Evolutionary conservation across 2,113 vertebrate genomes (phyloP), one percentile per base, ranked within the genome.

Genomic region (Morone saxatilis): DNA sequence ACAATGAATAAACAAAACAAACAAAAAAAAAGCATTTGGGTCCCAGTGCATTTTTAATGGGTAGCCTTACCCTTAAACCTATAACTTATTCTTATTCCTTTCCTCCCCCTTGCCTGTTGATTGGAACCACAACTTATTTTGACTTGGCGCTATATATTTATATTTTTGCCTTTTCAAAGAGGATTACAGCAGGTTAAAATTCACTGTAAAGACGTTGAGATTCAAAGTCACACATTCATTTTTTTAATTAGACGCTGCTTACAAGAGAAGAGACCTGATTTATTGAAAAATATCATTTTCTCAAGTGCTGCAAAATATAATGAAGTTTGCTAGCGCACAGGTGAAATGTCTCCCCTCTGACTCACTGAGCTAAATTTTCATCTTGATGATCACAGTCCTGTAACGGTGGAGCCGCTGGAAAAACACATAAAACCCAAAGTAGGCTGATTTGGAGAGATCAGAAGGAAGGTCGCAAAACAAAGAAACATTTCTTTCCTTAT

Each of bases 261-360:
- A 20, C 45, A 71, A 75, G 59, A 53, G 40, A 66, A 0, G 9
- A 43, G 45, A 57, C 20, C 43, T 67, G 71, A 81, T 86, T 81
- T 80, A 54, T 76, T 1, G n/a, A 19, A 86, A 84, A 36, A 59
- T 25, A 86, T 71, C 19, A 62, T 81, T 90, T 84, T 71, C 80
- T 78, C 50, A 25, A 84, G 74, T 74, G 71, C 80, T 74, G 48
- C 56, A n/a, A 87, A 87, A 19, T 76, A 78, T 76, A 78, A 87
- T 90, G 78, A 77, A 63, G 79, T 76, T 81, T 0, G 11, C 47
- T 9, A 0, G 68, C 13, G 3, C 53, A 22, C 61, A 53, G 67
- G 74, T 51, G 56, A 69, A 82, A 87, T 73, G 54, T 80, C 69
- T 86, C 86, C 86, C 84, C 80, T 60, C 84, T 79, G 86, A 90